Conservation (phyloP, 2,113 vertebrate species). For the Marcusenius ussheri region DNA sequence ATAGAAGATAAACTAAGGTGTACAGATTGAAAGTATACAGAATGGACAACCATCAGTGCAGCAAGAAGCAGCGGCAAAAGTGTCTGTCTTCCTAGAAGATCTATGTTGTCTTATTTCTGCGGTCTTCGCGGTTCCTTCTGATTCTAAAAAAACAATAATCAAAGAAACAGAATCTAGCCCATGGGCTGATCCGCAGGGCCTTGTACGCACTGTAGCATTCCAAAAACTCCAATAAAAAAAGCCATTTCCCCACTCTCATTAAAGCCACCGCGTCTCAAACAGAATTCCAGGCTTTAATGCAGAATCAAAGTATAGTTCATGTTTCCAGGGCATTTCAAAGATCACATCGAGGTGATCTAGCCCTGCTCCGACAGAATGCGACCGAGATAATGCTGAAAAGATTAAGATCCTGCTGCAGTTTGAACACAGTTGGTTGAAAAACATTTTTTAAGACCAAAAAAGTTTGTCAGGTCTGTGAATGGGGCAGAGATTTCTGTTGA, state of each 20-base stretch:
- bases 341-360: neutral
- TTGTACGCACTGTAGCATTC: neutral
- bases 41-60: neutral
- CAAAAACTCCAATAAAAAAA: neutral
- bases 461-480: neutral
- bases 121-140: neutral
- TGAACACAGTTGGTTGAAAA: neutral
- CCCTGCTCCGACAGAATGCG: neutral
- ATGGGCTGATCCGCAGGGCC: neutral
- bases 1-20: neutral
- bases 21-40: neutral
- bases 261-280: neutral
- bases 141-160: neutral
- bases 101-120: neutral
- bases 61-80: neutral
- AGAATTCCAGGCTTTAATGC: neutral
- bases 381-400: neutral
- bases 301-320: neutral
- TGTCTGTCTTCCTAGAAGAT: neutral
- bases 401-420: neutral
- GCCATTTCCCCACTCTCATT: neutral
- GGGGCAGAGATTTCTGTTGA: neutral
- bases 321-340: neutral
- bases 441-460: neutral
- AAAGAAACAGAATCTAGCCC: neutral